phyloP scores from a whole-genome alignment of 2,113 vertebrate genomes.

The Ammodytes marinus region DNA sequence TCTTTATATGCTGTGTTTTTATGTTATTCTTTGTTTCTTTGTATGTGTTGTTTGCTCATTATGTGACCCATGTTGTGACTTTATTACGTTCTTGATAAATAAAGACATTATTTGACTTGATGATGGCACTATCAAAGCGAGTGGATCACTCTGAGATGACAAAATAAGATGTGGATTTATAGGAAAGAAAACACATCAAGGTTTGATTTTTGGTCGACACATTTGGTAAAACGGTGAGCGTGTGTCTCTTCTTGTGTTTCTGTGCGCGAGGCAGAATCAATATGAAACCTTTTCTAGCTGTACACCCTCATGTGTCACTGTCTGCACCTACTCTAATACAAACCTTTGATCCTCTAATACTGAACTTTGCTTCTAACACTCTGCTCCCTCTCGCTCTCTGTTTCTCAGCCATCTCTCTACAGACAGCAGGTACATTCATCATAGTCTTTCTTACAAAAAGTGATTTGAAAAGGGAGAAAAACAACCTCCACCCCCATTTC shows the following conservation, averaged over 20 bases:
- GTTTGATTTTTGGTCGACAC: neutral
- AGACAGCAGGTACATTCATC: constrained; percentile 48
- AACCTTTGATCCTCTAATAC: constrained; percentile 10
- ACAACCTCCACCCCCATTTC: neutral
- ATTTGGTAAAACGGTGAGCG: neutral
- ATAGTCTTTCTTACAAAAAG: constrained; percentile 19
- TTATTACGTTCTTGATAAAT: too few relatives aligned
- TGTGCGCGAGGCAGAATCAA: neutral
- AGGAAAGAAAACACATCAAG: neutral
- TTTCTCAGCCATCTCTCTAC: neutral
- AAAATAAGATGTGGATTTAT: neutral
- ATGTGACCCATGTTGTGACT: too few relatives aligned
- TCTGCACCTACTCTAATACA: neutral
- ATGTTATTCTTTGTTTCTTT: too few relatives aligned
- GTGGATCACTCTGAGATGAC: neutral
- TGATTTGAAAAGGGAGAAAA: constrained; percentile 41
- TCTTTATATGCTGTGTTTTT: too few relatives aligned
- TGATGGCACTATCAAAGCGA: neutral
- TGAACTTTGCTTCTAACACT: constrained; percentile 11
- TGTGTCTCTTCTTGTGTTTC: constrained; percentile 2
- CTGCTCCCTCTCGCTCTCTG: neutral
- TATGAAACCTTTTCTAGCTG: constrained; percentile 13
- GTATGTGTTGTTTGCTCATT: too few relatives aligned
- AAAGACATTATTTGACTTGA: too few relatives aligned
- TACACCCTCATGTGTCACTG: constrained; percentile 28